These are phyloP conservation scores for Actinemys pallida DNA, from an alignment of 2,113 vertebrate species.

Conservation along the genomic window DNA sequence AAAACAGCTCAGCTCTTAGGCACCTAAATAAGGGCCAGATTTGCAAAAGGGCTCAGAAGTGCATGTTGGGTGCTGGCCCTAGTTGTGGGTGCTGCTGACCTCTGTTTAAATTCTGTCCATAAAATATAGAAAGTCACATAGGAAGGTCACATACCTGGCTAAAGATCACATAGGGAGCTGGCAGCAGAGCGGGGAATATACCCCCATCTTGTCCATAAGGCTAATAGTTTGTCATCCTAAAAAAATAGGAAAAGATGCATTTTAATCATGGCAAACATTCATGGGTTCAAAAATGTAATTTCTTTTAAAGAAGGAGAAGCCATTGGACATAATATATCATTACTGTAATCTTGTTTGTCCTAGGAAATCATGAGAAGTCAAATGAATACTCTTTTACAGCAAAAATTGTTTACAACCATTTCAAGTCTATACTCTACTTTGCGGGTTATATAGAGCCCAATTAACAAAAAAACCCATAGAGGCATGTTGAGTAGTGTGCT, in stretches of 20 bases:
- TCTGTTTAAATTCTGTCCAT: background rate
- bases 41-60: background rate
- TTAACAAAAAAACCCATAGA: background rate
- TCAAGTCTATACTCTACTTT: background rate
- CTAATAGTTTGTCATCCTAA: too few relatives aligned
- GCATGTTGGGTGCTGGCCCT: too few relatives aligned
- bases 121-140: background rate
- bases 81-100: too few relatives aligned
- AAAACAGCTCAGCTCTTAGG: background rate
- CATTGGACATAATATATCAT: conserved; percentile 35
- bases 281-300: background rate
- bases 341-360: conserved; percentile 19
- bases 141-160: too few relatives aligned
- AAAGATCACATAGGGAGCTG: background rate
- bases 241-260: conserved; percentile 11
- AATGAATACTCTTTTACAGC: conserved; percentile 31
- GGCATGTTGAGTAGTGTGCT: background rate
- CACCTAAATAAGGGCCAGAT: background rate
- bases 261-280: conserved; percentile 14
- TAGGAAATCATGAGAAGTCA: conserved; percentile 70
- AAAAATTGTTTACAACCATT: background rate
- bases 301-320: conserved; percentile 32
- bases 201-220: too few relatives aligned
- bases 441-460: background rate
- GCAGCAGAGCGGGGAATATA: background rate